Base-by-base conservation (phyloP, 2,888 invertebrate species). In the Metacarcinus magister region DNA sequence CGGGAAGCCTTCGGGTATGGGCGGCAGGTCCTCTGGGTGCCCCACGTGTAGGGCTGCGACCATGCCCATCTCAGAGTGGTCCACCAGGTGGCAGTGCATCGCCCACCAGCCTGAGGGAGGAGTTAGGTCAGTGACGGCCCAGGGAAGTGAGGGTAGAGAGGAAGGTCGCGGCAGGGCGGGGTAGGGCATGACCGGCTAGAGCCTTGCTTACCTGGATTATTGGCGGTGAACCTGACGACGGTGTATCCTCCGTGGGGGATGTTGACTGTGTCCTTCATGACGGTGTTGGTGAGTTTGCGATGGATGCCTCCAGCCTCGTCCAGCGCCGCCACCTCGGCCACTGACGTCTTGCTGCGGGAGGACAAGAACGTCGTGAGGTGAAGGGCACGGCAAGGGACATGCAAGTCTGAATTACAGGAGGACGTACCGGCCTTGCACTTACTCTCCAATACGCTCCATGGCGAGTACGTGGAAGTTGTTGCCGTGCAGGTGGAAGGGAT, bases 191-290 rank as follows among this genome's bases (percentile, higher is more conserved):
- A 19, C 5, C 4, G 23, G 60, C 23, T 23, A 23, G 19, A 4
- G 23, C 4, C 23, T 87, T 13, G 23, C 97, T 97, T 97, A 98
- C 99, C 99, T 97, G 99, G 99, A 98, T 99, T 99, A 96, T 98
- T 98, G 0, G 99, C 99, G 97, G 98, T 98, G 97, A 99, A 99
- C 96, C 99, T 98, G 8, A 99, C 98, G 75, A 99, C 98, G 0
- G 99, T 99, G 97, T 98, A 99, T 0, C 99, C 99, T 43, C 99
- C 99, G 97, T 99, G 99, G 0, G 99, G 99, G 0, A 99, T 98
- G 0, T 99, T 99, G 0, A 99, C 98, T 0, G 99, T 99, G 97
- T 99, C 99, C 97, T 99, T 99, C 5, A 98, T 98, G 0, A 99
- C 98, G 0, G 99, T 98, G 96, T 98, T 98, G 75, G 98, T 98